Percentiles rank a stretch among this genome's conserved stretches.
phyloP scores from a whole-genome alignment of 2,113 vertebrate genomes.

The Notiomystis cincta region DNA sequence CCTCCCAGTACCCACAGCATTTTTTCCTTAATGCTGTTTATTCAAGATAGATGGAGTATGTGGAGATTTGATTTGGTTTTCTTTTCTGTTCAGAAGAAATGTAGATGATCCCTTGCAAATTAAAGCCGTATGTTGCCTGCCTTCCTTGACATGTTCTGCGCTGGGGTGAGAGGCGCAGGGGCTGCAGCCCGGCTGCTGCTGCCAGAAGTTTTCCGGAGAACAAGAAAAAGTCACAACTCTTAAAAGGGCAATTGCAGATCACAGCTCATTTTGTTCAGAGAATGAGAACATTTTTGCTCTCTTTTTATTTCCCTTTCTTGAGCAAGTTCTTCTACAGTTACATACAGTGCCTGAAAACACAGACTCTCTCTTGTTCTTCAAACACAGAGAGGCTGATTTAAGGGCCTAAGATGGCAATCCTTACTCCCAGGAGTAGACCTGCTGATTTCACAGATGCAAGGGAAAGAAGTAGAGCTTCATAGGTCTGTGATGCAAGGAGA shows the following conservation, averaged over 20 bases:
- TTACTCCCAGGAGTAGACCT: constrained; percentile 4
- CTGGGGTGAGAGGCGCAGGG: constrained; percentile 27
- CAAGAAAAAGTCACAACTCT: constrained; percentile 35
- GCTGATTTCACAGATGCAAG: constrained; percentile 16
- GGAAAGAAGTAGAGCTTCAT: not conserved
- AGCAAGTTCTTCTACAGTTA: constrained; percentile 27
- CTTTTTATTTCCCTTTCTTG: constrained; percentile 44
- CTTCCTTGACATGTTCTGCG: constrained; percentile 2
- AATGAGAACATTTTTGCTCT: not conserved
- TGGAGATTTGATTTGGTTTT: constrained; percentile 37
- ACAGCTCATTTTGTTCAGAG: constrained; percentile 50
- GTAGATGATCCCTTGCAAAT: constrained; percentile 71
- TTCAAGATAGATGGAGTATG: constrained; percentile 47
- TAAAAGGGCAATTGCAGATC: constrained; percentile 59
- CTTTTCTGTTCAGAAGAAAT: constrained; percentile 60
- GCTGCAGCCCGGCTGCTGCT: constrained; percentile 38
- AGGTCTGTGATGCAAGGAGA: not conserved
- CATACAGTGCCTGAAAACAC: constrained; percentile 22
- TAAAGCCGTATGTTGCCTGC: constrained; percentile 60
- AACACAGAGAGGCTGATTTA: constrained; percentile 7
- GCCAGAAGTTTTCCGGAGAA: constrained; percentile 54
- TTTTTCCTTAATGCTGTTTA: constrained; percentile 29
- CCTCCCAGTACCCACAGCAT: not conserved
- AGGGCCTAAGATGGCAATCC: constrained; percentile 13
- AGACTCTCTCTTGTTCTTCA: constrained; percentile 8